These are phyloP conservation scores for Theristicus caerulescens DNA, from an alignment of 2,113 vertebrate species.

Conservation along the genomic window DNA sequence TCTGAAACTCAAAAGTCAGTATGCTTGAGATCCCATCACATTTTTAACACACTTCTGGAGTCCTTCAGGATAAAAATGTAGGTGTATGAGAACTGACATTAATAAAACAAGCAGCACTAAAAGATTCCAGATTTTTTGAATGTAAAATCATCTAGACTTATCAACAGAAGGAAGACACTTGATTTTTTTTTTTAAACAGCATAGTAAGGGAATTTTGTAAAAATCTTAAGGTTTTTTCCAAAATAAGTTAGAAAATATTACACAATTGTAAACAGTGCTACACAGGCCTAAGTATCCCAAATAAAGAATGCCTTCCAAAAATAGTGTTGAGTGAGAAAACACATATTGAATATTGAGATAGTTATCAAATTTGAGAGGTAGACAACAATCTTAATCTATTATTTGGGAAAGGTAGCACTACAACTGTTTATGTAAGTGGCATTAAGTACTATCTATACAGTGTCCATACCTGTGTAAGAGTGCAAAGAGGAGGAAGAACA, in stretches of 20 bases:
- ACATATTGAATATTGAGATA: background rate
- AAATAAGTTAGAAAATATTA: background rate
- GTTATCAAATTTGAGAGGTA: background rate
- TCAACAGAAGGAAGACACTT: background rate
- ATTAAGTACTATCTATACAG: background rate
- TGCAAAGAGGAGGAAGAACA: background rate
- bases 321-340: background rate
- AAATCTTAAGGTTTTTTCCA: rapidly evolving
- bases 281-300: background rate
- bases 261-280: background rate
- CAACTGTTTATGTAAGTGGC: background rate
- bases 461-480: background rate
- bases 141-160: background rate
- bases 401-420: background rate
- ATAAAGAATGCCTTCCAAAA: background rate
- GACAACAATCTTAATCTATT: background rate
- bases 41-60: background rate
- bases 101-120: background rate
- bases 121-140: background rate
- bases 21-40: background rate
- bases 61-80: background rate
- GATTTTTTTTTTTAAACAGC: background rate
- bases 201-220: background rate
- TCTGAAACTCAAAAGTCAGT: background rate
- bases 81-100: background rate